Percentiles rank a stretch among this genome's conserved stretches.
phyloP scores from a whole-genome alignment of 2,888 invertebrate genomes.

The Gari tellinella region DNA sequence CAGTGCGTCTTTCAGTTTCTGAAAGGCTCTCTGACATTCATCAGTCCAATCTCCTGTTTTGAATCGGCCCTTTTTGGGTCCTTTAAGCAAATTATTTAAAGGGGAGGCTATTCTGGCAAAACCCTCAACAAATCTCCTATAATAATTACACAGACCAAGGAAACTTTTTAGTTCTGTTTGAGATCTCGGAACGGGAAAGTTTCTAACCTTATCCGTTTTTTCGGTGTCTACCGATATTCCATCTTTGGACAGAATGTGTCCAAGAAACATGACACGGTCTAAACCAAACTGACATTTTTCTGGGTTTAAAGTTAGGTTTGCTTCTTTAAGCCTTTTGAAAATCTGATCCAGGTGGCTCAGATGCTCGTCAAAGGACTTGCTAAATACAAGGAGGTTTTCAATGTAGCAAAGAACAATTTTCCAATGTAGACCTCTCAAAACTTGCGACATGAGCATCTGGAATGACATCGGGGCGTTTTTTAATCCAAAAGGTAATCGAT shows the following conservation, averaged over 20 bases:
- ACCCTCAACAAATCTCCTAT: conserved; percentile 79
- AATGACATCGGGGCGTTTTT: conserved; percentile 57
- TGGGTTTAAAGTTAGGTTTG: conserved; percentile 37
- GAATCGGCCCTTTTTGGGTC: conserved; percentile 67
- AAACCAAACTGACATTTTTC: conserved; percentile 62
- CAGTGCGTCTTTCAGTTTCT: conserved; percentile 70
- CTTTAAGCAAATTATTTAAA: conserved; percentile 73
- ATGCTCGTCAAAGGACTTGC: conserved; percentile 15
- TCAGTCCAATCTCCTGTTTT: conserved; percentile 66
- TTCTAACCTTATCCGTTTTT: conserved; percentile 47
- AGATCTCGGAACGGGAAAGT: conserved; percentile 50
- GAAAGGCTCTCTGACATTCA: conserved; percentile 74
- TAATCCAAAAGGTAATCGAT: conserved; percentile 49
- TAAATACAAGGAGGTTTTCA: conserved; percentile 58
- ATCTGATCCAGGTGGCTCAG: not conserved
- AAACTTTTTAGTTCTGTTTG: conserved; percentile 55
- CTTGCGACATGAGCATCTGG: too few species aligned
- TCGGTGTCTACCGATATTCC: conserved; percentile 52
- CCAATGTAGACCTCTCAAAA: conserved; percentile 61
- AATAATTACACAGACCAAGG: conserved; percentile 77
- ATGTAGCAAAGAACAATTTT: conserved; percentile 63
- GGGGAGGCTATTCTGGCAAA: conserved; percentile 72
- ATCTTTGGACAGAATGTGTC: conserved; percentile 60
- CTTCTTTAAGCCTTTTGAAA: conserved; percentile 27
- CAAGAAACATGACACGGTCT: conserved; percentile 51